phyloP scores from a whole-genome alignment of 2,888 invertebrate genomes.

The Xylota sylvarum region DNA sequence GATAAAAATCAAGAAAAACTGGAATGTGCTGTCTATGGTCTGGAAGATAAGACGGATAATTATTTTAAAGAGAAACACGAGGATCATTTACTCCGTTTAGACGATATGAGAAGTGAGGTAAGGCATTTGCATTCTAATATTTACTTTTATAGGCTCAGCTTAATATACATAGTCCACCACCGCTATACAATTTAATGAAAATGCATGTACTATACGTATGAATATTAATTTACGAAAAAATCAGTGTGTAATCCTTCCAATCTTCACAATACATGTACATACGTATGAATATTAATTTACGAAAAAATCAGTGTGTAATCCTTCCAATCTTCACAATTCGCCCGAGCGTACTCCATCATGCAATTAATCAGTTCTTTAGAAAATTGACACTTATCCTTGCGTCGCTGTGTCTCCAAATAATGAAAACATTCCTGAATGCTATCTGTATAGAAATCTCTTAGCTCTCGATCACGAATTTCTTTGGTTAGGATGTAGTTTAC shows the following conservation, averaged over 20 bases:
- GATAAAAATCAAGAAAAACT: slow-evolving; percentile 87
- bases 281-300: slow-evolving; percentile 49
- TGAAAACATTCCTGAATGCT: slow-evolving; percentile 90
- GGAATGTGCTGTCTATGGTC: slow-evolving; percentile 87
- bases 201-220: too few relatives aligned
- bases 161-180: not conserved
- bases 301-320: slow-evolving; percentile 85
- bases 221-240: slow-evolving; percentile 81
- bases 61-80: slow-evolving; percentile 84
- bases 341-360: slow-evolving; percentile 89
- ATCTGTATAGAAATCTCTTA: slow-evolving; percentile 89
- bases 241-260: slow-evolving; percentile 87
- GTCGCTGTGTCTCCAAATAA: slow-evolving; percentile 86
- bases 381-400: slow-evolving; percentile 88
- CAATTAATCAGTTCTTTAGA: slow-evolving; percentile 89
- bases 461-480: slow-evolving; percentile 87
- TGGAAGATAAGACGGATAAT: slow-evolving; percentile 85
- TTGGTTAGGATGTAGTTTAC: slow-evolving; percentile 88
- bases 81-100: slow-evolving; percentile 85
- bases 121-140: slow-evolving; percentile 76
- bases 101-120: slow-evolving; percentile 86
- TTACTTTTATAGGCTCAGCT: not conserved
- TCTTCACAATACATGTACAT: slow-evolving; percentile 92
- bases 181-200: not conserved
- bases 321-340: slow-evolving; percentile 92